Conservation (phyloP, 2,797 vertebrate species). For the Jordanella pulchra region DNA sequence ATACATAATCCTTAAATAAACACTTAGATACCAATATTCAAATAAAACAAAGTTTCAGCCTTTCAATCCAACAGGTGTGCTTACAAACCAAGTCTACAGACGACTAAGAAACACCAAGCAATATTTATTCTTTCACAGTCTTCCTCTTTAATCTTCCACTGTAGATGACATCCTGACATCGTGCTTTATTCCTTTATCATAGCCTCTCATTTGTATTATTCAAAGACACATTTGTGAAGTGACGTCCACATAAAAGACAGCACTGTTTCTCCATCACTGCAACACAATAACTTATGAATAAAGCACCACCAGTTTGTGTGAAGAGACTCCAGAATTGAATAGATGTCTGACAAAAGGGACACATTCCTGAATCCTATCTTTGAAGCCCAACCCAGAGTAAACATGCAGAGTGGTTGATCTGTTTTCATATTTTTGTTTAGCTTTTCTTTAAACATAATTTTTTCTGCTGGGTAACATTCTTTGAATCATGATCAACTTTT, state of each 20-base stretch:
- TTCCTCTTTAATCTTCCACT: conserved; percentile 2
- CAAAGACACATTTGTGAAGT: conserved; percentile 6
- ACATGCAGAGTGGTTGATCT: conserved; percentile 2
- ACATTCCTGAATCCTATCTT: conserved; percentile 28
- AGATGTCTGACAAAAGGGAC: conserved; percentile 6
- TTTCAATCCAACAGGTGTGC: conserved; percentile 34
- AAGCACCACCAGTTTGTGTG: conserved; percentile 10
- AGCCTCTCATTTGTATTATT: conserved; percentile 12
- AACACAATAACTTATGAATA: conserved; percentile 31
- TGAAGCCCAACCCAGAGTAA: conserved; percentile 39
- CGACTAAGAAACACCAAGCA: conserved; percentile 1
- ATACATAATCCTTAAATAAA: neutral
- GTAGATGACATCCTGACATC: neutral
- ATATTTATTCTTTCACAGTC: conserved; percentile 14
- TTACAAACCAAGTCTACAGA: neutral
- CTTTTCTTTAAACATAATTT: conserved; percentile 10
- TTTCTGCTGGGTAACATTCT: neutral
- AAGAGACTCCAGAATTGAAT: neutral
- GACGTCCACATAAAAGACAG: conserved; percentile 16
- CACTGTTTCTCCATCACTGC: conserved; percentile 6
- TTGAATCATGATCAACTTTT: neutral
- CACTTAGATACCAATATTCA: neutral
- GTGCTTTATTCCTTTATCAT: conserved; percentile 13
- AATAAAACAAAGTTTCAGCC: conserved; percentile 1
- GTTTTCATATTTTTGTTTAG: neutral